Evolutionary conservation across 1,140 invertebrate species (phyloP), one percentile per base, ranked within the genome.

Genomic region (Laupala kohalensis): DNA sequence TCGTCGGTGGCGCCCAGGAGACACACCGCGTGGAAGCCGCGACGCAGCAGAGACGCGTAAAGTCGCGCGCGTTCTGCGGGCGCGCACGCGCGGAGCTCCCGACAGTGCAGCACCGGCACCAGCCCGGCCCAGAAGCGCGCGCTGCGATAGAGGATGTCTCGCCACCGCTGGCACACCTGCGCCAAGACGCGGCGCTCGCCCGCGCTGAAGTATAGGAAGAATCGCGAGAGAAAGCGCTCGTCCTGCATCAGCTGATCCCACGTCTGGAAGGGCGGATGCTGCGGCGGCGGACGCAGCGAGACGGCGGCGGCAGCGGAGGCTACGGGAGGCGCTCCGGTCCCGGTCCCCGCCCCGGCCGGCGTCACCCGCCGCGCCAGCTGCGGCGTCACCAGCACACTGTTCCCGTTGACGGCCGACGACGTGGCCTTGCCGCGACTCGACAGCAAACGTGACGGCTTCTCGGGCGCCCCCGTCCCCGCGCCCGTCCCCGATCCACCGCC

Each of bases 1-100:
- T 93, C 91, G 79, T 97, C 94, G 12, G 87, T 89, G 27, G 94
- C 93, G 6, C 92, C 92, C 69, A 94, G 84, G 63, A 96, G 83
- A 65, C 89, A 89, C 3, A 97, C 81, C 0, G 91, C 89, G 76
- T 94, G 91, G 78, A 97, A 96, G 27, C 92, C 92, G 74, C 94
- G 84, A 74, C 89, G 83, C 66, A 95, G 86, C 70, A 97, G 83
- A 71, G 92, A 93, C 72, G 89, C 88, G 80, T 94, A 96, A 72
- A 94, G 87, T 53, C 88, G 84, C 64, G 87, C 85, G 75, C 87
- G 85, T 73, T 89, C 89, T 74, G 85, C 86, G 24, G 84, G 84
- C n/a, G 87, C 81, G 77, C 86, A 83, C 25, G 82, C 81, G 26
- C 90, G 84, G 23, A 94, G 83, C 74, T 95, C 91, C 27, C 91